Evolutionary conservation across 2,888 invertebrate species (phyloP).

Genomic region (Brenthis ino): DNA sequence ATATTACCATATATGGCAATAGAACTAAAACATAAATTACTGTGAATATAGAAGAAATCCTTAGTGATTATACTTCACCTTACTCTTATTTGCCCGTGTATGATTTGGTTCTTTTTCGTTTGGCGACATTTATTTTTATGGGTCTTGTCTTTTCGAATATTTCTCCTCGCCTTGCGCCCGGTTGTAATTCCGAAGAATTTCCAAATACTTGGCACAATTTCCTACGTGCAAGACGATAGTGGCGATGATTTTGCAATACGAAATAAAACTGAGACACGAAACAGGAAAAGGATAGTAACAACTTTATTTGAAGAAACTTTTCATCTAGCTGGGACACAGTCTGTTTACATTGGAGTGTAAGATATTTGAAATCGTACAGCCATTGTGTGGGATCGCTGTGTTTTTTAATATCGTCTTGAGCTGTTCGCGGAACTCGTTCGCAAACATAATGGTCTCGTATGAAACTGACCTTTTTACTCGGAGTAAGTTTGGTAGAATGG

Average conservation of each 20-base stretch:
- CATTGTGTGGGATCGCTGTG: conserved; percentile 48
- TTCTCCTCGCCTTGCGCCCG: conserved; percentile 52
- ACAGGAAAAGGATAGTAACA: conserved; percentile 42
- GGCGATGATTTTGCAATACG: conserved; percentile 45
- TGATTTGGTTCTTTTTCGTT: conserved; percentile 54
- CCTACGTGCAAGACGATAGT: conserved; percentile 44
- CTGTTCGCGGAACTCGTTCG: conserved; percentile 61
- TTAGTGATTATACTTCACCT: conserved; percentile 39
- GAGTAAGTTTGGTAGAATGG: conserved; percentile 57
- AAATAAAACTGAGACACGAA: conserved; percentile 46
- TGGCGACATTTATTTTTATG: conserved; percentile 67
- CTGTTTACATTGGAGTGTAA: conserved; percentile 44
- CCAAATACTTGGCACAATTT: conserved; percentile 57
- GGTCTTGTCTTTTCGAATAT: conserved; percentile 61
- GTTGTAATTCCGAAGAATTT: conserved; percentile 57
- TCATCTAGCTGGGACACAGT: conserved; percentile 37
- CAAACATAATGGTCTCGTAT: conserved; percentile 63
- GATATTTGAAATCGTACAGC: conserved; percentile 48
- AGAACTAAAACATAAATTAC: conserved; percentile 3
- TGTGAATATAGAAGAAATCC: conserved; percentile 5
- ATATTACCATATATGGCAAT: background rate
- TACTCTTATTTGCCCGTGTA: conserved; percentile 52
- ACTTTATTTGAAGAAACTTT: conserved; percentile 42
- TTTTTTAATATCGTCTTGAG: conserved; percentile 55
- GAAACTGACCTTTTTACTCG: conserved; percentile 65